Evolutionary conservation across 2,888 invertebrate species (phyloP).

Genomic region (Pollenia griseotomentosa): DNA sequence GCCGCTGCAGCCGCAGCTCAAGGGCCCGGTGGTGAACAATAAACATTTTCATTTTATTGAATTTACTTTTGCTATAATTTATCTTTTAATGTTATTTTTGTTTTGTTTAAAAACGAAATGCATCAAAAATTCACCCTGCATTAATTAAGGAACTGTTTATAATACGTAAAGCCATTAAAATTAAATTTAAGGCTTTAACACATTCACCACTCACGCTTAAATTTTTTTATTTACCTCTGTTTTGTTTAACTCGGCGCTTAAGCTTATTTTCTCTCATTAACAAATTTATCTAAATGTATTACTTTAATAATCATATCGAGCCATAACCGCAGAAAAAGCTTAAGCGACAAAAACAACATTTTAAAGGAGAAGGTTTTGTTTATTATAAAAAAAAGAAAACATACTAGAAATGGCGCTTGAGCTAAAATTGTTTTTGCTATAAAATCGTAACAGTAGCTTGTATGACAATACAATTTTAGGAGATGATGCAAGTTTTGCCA

Average conservation of each 20-base stretch:
- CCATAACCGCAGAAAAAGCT: too few relatives aligned
- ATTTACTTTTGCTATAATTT: conserved; percentile 57
- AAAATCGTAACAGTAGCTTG: too few relatives aligned
- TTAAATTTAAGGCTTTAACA: conserved; percentile 13
- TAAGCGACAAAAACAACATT: too few relatives aligned
- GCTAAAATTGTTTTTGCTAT: too few relatives aligned
- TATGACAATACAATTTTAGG: too few relatives aligned
- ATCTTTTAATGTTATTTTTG: conserved; percentile 34
- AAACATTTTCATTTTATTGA: conserved; percentile 67
- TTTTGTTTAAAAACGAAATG: conserved; percentile 20
- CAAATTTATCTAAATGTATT: conserved; percentile 34
- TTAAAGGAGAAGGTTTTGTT: too few relatives aligned
- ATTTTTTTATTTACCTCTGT: conserved; percentile 11
- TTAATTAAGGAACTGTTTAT: conserved; percentile 51
- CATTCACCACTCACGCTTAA: not conserved
- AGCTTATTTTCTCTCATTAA: conserved; percentile 51
- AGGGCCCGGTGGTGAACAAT: conserved; percentile 79
- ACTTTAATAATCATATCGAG: too few relatives aligned
- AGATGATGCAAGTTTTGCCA: too few relatives aligned
- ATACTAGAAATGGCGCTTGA: too few relatives aligned
- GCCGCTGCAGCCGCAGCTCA: conserved; percentile 81
- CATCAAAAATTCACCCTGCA: conserved; percentile 59
- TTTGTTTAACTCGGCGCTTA: conserved; percentile 45
- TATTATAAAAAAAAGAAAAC: too few relatives aligned
- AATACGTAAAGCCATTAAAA: not conserved